These are phyloP conservation scores for Sceliomorpha sp. DNA, from an alignment of 2,888 invertebrate genomes.

Conservation along the genomic window DNA sequence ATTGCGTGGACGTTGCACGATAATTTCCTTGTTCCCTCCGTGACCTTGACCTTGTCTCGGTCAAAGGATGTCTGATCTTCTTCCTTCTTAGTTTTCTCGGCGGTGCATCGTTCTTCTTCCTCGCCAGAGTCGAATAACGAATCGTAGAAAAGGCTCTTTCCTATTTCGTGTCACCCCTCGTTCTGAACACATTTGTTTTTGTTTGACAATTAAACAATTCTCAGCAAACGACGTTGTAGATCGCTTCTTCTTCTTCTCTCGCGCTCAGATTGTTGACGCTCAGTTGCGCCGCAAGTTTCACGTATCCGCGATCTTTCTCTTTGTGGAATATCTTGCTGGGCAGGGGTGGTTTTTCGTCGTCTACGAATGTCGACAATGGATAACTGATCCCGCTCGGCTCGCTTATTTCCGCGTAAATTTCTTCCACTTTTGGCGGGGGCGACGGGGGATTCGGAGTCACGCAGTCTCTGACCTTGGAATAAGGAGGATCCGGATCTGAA, in stretches of 20 bases:
- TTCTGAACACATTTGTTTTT: too few species aligned
- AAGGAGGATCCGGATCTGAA: conserved; percentile 74
- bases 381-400: conserved; percentile 62
- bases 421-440: conserved; percentile 71
- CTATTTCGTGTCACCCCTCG: too few species aligned
- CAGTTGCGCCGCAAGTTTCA: conserved; percentile 72
- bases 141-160: too few species aligned
- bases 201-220: too few species aligned
- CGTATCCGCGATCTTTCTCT: conserved; percentile 74
- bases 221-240: conserved; percentile 80
- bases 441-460: conserved; percentile 71
- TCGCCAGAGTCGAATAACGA: too few species aligned
- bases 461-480: conserved; percentile 77
- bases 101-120: not conserved
- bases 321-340: conserved; percentile 58
- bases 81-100: conserved; percentile 1
- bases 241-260: conserved; percentile 77
- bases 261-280: conserved; percentile 72
- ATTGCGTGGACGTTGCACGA: conserved; percentile 23
- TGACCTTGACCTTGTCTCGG: conserved; percentile 64
- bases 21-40: conserved; percentile 45
- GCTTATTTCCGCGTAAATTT: conserved; percentile 79
- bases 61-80: conserved; percentile 53
- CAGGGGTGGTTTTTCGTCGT: conserved; percentile 63
- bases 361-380: conserved; percentile 41